Evolutionary conservation across 2,888 invertebrate genomes (phyloP), one percentile per base, ranked within the genome.

Genomic region (Cistogaster globosa): DNA sequence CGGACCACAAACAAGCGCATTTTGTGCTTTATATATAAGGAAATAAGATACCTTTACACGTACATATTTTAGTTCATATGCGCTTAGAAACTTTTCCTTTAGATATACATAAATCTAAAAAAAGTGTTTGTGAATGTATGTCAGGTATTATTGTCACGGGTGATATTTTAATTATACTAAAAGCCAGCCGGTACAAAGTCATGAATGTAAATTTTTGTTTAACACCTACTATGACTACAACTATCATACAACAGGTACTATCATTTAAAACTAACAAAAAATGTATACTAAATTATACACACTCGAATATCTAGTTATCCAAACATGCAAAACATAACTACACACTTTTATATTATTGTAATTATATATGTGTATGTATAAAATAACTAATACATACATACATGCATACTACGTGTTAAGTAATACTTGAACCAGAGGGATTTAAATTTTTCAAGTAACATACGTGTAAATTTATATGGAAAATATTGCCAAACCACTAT

Each of bases 151-250:
- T 71, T 85, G 78, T 85, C 78, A 69, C 20, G 82, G 69, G 74
- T 82, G 82, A 85, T 82, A 85, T 85, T 87, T 87, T 87, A 86
- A 87, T 87, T 86, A 87, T 68, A 82, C 86, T 86, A 86, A 87
- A 85, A 87, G 86, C 87, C 83, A 75, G 62, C 67, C 79, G 69
- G 72, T 62, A 80, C 83, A 72, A 76, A 72, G 78, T 62, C 83
- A 83, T 83, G 84, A 81, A 83, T 83, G 83, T 67, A 82, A 77
- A 81, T 82, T 85, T 80, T 85, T 86, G 74, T 80, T 84, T 69
- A 69, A 80, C 87, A 84, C 78, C 86, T 78, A 81, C 81, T 68
- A 62, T 22, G 38, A 42, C 68, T 60, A 53, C 18, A 26, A 58
- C 51, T 36, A 14, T 18, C 16, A n/a, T 26, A 20, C 32, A 26